These are phyloP conservation scores for Aurelia sp. DNA, from an alignment of 30 jellyfish, hydroid and myxozoan genomes.

Conservation along the genomic window DNA sequence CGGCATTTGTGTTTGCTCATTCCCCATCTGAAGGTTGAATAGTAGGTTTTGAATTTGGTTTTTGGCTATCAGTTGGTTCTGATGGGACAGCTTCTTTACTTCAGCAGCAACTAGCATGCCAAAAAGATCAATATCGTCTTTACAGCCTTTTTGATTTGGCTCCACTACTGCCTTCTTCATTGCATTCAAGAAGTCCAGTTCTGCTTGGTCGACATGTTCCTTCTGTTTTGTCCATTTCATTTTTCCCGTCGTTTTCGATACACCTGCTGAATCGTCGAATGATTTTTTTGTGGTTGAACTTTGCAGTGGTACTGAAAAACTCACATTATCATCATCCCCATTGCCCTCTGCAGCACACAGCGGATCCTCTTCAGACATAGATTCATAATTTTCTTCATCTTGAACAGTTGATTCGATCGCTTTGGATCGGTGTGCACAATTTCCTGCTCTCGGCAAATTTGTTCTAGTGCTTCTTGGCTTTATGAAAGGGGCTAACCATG, in stretches of 20 bases:
- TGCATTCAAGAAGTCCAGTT: slow-evolving; percentile 11
- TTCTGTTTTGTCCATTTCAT: slow-evolving; percentile 32
- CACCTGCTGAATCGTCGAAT: background rate
- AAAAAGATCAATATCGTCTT: slow-evolving; percentile 29
- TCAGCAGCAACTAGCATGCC: slow-evolving; percentile 54
- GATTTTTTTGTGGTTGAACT: too few relatives aligned
- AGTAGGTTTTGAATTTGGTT: slow-evolving; percentile 35
- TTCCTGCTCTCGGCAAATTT: background rate
- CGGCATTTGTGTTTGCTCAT: too few relatives aligned
- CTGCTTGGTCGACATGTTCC: slow-evolving; percentile 2
- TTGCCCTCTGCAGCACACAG: too few relatives aligned
- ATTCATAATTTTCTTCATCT: background rate
- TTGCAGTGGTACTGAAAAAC: background rate
- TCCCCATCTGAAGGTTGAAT: slow-evolving; percentile 4
- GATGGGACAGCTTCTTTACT: slow-evolving; percentile 29
- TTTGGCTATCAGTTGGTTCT: slow-evolving; percentile 16
- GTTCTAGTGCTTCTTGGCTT: slow-evolving; percentile 29
- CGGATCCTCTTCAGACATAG: background rate
- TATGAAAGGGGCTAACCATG: slow-evolving; percentile 59
- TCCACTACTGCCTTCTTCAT: slow-evolving; percentile 15
- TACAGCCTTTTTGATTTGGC: slow-evolving; percentile 12
- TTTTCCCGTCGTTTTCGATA: slow-evolving; percentile 25
- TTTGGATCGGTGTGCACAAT: background rate
- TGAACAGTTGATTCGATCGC: background rate
- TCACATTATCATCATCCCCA: background rate